Percentiles rank a stretch among this genome's conserved stretches.
phyloP scores from a whole-genome alignment of 2,797 vertebrate species.

The Anguilla marmorata region DNA sequence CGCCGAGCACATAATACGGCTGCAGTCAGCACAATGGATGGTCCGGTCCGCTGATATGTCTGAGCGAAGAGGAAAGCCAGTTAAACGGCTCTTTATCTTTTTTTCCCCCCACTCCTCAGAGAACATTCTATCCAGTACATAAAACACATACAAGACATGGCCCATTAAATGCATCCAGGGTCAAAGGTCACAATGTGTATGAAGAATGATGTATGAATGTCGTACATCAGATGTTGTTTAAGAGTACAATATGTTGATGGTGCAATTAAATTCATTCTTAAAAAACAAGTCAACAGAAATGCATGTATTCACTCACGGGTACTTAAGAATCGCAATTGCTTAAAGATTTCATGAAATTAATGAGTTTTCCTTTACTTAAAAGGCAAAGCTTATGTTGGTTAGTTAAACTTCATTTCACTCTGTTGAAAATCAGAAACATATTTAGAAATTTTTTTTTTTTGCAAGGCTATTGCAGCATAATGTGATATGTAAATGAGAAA shows the following conservation, averaged over 20 bases:
- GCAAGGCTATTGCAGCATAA: too few relatives aligned
- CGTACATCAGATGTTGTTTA: not conserved
- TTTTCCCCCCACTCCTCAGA: not conserved
- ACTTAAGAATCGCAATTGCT: not conserved
- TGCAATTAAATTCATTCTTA: too few relatives aligned
- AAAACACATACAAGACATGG: not conserved
- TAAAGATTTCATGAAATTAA: too few relatives aligned
- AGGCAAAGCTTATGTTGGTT: too few relatives aligned
- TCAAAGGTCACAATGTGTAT: not conserved
- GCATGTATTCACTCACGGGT: not conserved
- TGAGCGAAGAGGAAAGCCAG: conserved; percentile 4
- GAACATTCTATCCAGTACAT: conserved; percentile 1
- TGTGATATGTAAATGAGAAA: too few relatives aligned
- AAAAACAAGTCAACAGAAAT: too few relatives aligned
- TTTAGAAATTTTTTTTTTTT: too few relatives aligned
- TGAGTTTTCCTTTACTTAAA: too few relatives aligned
- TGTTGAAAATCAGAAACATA: too few relatives aligned
- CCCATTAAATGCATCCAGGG: conserved; percentile 11
- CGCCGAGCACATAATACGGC: not conserved
- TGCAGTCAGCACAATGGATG: not conserved
- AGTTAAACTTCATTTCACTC: too few relatives aligned
- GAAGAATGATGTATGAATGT: not conserved
- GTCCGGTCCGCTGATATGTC: not conserved
- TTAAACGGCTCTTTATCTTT: conserved; percentile 14
- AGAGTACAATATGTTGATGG: not conserved